Conservation (phyloP, 2,113 vertebrate genomes). For the Chelonoidis abingdonii region DNA sequence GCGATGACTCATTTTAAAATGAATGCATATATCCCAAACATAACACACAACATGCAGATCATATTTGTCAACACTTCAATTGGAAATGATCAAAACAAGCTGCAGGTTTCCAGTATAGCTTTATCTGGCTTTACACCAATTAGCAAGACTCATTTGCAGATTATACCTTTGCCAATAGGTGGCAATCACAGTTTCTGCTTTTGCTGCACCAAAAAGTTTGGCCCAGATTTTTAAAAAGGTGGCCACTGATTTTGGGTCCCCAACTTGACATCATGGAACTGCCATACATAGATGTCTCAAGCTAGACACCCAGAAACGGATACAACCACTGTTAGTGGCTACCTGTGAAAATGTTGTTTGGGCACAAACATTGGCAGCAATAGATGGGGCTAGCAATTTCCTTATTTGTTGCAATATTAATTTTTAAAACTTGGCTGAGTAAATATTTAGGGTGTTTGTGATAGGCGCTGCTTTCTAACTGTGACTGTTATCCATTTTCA, state of each 20-base stretch:
- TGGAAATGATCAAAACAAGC: slow-evolving; percentile 40
- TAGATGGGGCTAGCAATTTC: not conserved
- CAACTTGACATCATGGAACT: not conserved
- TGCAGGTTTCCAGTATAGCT: slow-evolving; percentile 7
- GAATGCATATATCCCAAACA: not conserved
- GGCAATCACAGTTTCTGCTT: not conserved
- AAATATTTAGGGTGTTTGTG: not conserved
- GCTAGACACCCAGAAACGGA: not conserved
- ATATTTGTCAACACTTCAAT: slow-evolving; percentile 14
- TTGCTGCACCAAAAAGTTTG: not conserved
- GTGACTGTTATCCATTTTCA: not conserved
- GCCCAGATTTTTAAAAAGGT: not conserved
- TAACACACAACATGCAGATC: not conserved
- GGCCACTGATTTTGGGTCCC: not conserved
- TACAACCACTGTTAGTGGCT: not conserved
- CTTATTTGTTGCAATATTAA: not conserved
- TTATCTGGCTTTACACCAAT: not conserved
- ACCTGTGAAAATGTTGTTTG: not conserved
- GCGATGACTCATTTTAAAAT: not conserved
- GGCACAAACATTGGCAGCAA: not conserved
- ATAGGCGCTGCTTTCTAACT: not conserved
- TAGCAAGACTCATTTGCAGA: not conserved
- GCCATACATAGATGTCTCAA: rapidly evolving
- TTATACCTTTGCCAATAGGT: not conserved
- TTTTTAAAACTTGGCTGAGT: not conserved